Evolutionary conservation across 2,888 invertebrate genomes (phyloP).

Genomic region (Arrhopalites spinosus): DNA sequence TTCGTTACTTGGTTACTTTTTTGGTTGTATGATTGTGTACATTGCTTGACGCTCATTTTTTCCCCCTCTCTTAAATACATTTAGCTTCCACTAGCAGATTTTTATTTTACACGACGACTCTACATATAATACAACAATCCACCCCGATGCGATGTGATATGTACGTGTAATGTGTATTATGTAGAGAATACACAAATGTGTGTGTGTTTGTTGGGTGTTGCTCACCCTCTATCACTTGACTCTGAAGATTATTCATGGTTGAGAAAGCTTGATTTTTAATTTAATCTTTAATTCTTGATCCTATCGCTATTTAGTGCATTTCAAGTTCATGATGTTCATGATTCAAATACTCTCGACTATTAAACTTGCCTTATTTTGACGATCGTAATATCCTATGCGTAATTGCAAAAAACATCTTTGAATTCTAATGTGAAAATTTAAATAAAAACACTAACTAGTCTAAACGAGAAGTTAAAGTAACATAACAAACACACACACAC

Average conservation of each 20-base stretch:
- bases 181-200: too few relatives aligned
- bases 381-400: constrained; percentile 8
- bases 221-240: constrained; percentile 1
- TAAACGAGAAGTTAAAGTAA: too few relatives aligned
- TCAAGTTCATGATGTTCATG: constrained; percentile 17
- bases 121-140: too few relatives aligned
- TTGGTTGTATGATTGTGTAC: neutral
- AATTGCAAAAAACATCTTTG: constrained; percentile 6
- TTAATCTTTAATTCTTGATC: constrained; percentile 5
- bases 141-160: too few relatives aligned
- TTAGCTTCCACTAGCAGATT: neutral
- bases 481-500: too few relatives aligned
- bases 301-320: constrained; percentile 19
- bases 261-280: constrained; percentile 23
- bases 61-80: neutral
- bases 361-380: constrained; percentile 17
- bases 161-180: too few relatives aligned
- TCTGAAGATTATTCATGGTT: constrained; percentile 23
- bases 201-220: neutral
- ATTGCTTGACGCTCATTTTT: neutral
- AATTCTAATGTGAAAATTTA: constrained; percentile 13
- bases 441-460: too few relatives aligned
- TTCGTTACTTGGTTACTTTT: constrained; percentile 1
- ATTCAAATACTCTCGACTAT: constrained; percentile 8
- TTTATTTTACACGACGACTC: constrained; percentile 1